Base-by-base conservation (phyloP, 2,797 vertebrate genomes). In the Crax fasciolata region DNA sequence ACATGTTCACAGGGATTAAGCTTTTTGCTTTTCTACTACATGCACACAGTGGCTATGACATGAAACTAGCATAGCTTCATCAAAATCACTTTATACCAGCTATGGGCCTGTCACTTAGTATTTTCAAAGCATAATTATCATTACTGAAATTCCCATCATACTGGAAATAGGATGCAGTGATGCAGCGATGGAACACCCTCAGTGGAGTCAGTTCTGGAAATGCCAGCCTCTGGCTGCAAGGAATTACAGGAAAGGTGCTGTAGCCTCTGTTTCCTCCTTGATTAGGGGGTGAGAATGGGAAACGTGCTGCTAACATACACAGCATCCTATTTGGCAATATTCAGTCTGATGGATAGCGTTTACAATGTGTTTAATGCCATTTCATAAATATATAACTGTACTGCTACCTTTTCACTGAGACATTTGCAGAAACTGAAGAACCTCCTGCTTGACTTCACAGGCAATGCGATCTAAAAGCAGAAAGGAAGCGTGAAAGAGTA, bases 361-460 rank as follows among this genome's bases (percentile, higher is more conserved):
- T 57, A 32, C 1, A 1, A 76, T 39, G 46, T 44, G 30, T 39
- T 81, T 73, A 73, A 67, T 81, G 70, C 51, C 28, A 41, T 13
- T 25, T 43, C n/a, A 79, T 74, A 75, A 85, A 68, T 35, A 66
- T 46, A 32, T 24, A 28, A 48, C n/a, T 35, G 52, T 19, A 21
- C 41, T 61, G 57, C 5, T 87, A 2, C 5, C 46, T 86, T 84
- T 84, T 76, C 39, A 67, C 71, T 9, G 54, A 91, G 67, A 84
- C 44, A 35, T 87, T 67, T 54, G 78, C 57, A 19, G 3, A 77
- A 80, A 55, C n/a, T 71, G 9, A 85, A 72, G 68, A 94, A 72
- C 15, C 25, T 94, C 68, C 43, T 80, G 72, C 80, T 83, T 86
- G 90, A 90, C 83, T 92, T 89, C 74, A 75, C 80, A 73, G 84